phyloP scores from a whole-genome alignment of 2,888 invertebrate species.

The Carcina quercana region DNA sequence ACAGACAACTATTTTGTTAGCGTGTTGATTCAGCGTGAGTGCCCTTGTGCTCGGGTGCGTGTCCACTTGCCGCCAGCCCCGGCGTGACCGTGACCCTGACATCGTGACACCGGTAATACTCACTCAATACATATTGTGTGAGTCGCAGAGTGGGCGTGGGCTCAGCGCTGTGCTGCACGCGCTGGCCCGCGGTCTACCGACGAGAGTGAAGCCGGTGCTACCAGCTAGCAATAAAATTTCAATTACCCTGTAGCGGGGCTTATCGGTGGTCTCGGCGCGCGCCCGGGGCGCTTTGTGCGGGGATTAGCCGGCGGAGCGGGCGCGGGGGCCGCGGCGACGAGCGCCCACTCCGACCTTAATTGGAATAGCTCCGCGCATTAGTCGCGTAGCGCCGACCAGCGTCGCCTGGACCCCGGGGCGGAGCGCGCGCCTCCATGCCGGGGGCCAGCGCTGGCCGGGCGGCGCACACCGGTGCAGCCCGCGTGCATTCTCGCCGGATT shows the following conservation, averaged over 20 bases:
- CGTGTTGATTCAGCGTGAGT: too few species aligned
- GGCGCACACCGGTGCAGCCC: constrained; percentile 19
- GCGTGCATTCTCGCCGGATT: constrained; percentile 41
- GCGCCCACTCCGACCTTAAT: constrained; percentile 30
- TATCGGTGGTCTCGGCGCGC: constrained; percentile 33
- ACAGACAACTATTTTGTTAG: too few species aligned
- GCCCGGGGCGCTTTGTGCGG: constrained; percentile 41
- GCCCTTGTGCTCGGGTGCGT: too few species aligned
- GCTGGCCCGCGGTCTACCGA: constrained; percentile 25
- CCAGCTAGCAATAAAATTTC: constrained; percentile 49
- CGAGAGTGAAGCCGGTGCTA: too few species aligned
- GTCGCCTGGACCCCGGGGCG: not conserved
- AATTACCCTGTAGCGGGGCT: constrained; percentile 35
- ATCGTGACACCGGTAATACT: too few species aligned
- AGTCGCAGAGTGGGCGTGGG: not conserved
- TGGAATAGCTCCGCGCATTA: constrained; percentile 49
- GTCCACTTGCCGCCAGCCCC: too few species aligned
- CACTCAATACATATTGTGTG: too few species aligned
- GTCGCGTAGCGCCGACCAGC: constrained; percentile 25
- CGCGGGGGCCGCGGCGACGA: constrained; percentile 3
- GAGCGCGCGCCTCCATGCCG: constrained; percentile 33
- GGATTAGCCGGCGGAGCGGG: constrained; percentile 33
- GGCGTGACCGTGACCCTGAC: too few species aligned
- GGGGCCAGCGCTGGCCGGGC: constrained; percentile 46
- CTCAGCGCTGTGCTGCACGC: constrained; percentile 39